Evolutionary conservation across 2,113 vertebrate species (phyloP).

Genomic region (Mungos mungo): DNA sequence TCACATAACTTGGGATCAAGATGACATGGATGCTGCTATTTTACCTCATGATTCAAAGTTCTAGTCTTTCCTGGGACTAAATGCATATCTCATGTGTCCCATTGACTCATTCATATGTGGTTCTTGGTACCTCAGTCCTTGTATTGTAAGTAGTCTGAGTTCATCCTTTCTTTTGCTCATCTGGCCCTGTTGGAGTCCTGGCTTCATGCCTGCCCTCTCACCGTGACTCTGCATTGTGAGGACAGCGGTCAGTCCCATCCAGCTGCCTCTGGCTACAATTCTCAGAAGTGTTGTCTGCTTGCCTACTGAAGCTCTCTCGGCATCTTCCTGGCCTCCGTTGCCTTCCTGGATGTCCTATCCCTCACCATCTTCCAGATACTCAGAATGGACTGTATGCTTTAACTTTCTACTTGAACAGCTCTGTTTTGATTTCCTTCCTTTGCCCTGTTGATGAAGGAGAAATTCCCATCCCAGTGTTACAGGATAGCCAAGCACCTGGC

Average conservation of each 20-base stretch:
- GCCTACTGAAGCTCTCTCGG: too few relatives aligned
- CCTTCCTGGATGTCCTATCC: neutral
- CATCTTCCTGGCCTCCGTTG: neutral
- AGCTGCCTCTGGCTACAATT: neutral
- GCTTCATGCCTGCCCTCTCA: neutral
- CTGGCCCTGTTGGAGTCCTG: neutral
- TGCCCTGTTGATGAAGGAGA: neutral
- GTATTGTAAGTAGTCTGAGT: neutral
- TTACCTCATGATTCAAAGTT: neutral
- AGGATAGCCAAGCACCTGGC: too few relatives aligned
- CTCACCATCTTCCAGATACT: fast-evolving
- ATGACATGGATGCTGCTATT: constrained; percentile 15
- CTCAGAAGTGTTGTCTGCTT: neutral
- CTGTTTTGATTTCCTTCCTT: neutral
- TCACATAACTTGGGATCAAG: neutral
- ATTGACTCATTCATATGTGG: neutral
- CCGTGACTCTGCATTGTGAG: neutral
- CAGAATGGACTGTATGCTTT: neutral
- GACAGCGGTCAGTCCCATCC: neutral
- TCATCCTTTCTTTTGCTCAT: neutral
- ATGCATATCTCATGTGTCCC: neutral
- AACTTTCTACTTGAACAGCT: neutral
- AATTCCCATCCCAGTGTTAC: neutral
- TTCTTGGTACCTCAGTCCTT: neutral
- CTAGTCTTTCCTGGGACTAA: neutral